Conservation (phyloP, 2,888 invertebrate species). For the Aphodius granarius region DNA sequence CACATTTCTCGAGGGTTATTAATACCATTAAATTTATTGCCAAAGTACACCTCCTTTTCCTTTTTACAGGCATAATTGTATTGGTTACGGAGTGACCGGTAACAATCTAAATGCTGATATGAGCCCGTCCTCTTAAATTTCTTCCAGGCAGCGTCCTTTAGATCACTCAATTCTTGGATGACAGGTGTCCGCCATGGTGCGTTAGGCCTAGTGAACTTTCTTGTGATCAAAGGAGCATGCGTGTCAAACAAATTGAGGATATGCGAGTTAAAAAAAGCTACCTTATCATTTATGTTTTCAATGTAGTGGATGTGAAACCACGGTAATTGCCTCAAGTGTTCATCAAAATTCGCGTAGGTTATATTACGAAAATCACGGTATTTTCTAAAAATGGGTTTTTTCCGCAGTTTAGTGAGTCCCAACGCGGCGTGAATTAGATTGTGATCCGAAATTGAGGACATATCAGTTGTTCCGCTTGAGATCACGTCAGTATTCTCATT, state of each 20-base stretch:
- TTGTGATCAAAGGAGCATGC: background rate
- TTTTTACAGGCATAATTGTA: background rate
- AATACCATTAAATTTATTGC: background rate
- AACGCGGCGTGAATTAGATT: background rate
- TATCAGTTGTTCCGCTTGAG: background rate
- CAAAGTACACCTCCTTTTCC: background rate
- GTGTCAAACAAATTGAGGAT: background rate
- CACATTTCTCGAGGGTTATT: background rate
- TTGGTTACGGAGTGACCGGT: too few species aligned
- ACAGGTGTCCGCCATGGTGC: too few species aligned
- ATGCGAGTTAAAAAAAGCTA: too few species aligned
- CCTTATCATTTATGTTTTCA: too few species aligned
- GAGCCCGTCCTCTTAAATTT: background rate
- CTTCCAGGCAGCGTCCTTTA: background rate
- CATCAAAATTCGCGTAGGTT: background rate
- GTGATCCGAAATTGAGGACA: background rate
- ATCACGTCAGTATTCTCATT: background rate
- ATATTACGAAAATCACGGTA: background rate
- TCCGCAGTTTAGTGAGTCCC: background rate
- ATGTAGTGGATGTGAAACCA: background rate
- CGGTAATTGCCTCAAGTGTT: background rate
- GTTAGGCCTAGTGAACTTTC: background rate
- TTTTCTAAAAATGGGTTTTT: background rate
- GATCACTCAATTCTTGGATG: background rate
- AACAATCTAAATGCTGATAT: background rate